Base-by-base conservation (phyloP, 2,888 invertebrate genomes). In the Microctonus brassicae region DNA sequence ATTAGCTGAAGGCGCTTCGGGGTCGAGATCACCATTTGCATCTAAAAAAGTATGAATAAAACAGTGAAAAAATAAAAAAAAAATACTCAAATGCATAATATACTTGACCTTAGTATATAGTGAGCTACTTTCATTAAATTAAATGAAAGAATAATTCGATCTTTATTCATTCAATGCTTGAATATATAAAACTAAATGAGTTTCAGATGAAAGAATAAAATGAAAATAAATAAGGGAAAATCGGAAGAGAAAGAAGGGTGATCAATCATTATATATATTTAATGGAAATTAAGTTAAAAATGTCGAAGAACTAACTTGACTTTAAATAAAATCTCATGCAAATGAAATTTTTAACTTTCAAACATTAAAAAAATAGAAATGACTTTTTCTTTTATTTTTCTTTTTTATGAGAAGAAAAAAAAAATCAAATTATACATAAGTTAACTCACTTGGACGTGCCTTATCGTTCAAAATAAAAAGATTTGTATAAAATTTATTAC, bases 1-100 rank as follows among this genome's bases (percentile, higher is more conserved):
- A 90, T 96, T 96, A 83, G 94, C 93, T 81, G 94, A 93, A 80
- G 95, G 94, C 26, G 91, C 91, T 77, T 91, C 91, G 10, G 90
- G 90, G 88, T 94, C 94, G 89, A 94, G 87, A 87, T 92, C 91
- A 70, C 94, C 95, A 89, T 94, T 94, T 86, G 93, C 91, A 91
- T 94, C 94, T 93, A 91, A 90, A 91, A 94, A 68, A 36, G 24
- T 9, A 39, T 34, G 33, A 24, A 63, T 57, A 20, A 33, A 34
- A 36, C 3, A 10, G 26, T 7, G 22, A 42, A 36, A 2, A 3
- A 63, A 69, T 55, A 39, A 9, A 24, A 3, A 63, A 69, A 62
- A 39, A 9, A 24, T 4, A 20, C n/a, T 4, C 1, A 24, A 34
- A 53, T 20, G 36, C 11, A 62, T 7, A 9, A n/a, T 39, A 55